Evolutionary conservation across 2,888 invertebrate species (phyloP), one percentile per base, ranked within the genome.

Genomic region (Zelleria hepariella): DNA sequence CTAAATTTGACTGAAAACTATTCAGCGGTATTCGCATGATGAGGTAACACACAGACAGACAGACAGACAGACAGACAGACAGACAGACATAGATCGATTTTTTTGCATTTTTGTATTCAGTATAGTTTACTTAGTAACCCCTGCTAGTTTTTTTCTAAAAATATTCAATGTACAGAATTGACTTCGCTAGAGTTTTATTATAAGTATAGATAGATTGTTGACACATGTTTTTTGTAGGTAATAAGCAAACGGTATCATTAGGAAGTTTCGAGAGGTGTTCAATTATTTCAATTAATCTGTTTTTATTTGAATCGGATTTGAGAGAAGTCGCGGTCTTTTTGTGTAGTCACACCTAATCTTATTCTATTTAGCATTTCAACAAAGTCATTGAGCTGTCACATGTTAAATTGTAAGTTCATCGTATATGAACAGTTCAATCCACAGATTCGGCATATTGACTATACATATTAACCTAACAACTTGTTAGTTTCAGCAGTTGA

Each of bases 301-400:
- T 61, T 60, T 59, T 54, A 57, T 65, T 61, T 32, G 60, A 61
- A 58, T 60, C 42, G 23, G 60, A 64, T 32, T 59, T 59, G 8
- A 62, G 59, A 59, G 59, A 68, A 63, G 8, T 68, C 59, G 4
- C 61, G 48, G 62, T 66, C 67, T 61, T 60, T 58, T 61, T 60
- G 57, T 58, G 61, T 62, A 57, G 60, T 58, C 57, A 64, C 55
- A 56, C 53, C 61, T 49, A 27, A 57, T 60, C 70, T 64, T 66
- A 72, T 70, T 60, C 71, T 71, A 21, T 69, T 69, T 26, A 63
- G 64, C 54, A 72, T 66, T 65, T 73, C 70, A 25, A 68, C 69
- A 55, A 71, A 75, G 57, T 65, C 66, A 62, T 66, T 58, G 15
- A 61, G 54, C 59, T 64, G 63, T 59, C 63, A n/a, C 65, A 64